A percentile compares a stretch with the other conserved stretches of the same genome.
These are phyloP conservation scores for Thereva unica DNA, from an alignment of 2,888 invertebrate species.

Conservation along the genomic window DNA sequence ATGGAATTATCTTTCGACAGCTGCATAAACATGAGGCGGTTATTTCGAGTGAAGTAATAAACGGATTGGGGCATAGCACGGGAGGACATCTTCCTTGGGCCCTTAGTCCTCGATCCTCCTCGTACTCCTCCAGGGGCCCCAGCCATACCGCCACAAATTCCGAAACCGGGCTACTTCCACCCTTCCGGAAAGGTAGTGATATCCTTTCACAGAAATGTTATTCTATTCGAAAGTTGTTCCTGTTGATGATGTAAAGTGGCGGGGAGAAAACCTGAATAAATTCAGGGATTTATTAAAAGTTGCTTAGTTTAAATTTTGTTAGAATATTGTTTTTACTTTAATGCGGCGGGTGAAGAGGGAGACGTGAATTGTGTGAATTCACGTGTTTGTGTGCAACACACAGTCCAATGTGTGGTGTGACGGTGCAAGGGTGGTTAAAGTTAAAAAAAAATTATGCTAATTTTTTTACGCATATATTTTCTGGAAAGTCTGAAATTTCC, in stretches of 20 bases:
- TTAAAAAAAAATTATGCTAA: no score
- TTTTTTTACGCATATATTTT: no score
- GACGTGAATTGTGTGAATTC: no score
- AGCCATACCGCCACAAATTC: not conserved
- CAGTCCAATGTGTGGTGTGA: no score
- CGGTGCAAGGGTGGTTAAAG: no score
- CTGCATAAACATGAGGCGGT: slow-evolving; percentile 28
- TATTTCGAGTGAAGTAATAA: not conserved
- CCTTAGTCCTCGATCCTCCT: no score
- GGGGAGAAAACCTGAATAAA: slow-evolving; percentile 21
- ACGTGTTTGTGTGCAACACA: no score
- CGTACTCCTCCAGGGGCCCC: no score
- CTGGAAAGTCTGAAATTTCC: no score
- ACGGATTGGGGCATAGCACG: no score
- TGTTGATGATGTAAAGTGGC: not conserved
- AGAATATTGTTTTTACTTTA: slow-evolving; percentile 7
- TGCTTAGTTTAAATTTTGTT: slow-evolving; percentile 27
- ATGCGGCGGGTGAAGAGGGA: not conserved
- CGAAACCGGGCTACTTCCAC: slow-evolving; percentile 21
- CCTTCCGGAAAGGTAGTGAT: slow-evolving; percentile 1
- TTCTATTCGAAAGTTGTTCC: slow-evolving; percentile 24
- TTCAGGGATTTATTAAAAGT: slow-evolving; percentile 31
- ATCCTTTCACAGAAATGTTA: slow-evolving; percentile 23
- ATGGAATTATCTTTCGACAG: slow-evolving; percentile 22
- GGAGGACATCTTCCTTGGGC: no score